Conservation (phyloP, 1,140 invertebrate species). For the Neuroterus valhalla region DNA sequence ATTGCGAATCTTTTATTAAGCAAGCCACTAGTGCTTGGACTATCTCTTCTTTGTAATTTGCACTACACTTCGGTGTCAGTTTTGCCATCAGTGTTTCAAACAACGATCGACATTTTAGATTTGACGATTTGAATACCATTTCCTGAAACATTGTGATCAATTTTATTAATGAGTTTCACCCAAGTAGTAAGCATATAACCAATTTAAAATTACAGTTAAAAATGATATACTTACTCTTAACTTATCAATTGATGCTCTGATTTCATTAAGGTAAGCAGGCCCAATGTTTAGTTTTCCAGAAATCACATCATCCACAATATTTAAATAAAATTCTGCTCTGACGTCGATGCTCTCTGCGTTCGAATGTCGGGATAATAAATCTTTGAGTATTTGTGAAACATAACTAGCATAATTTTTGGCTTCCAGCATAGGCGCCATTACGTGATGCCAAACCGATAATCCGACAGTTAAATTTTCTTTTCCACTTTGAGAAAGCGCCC, state of each 20-base stretch:
- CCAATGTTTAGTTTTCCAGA: slow-evolving; percentile 67
- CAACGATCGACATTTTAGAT: slow-evolving; percentile 64
- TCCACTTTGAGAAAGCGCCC: slow-evolving; percentile 87
- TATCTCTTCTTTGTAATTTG: slow-evolving; percentile 69
- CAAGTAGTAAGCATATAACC: slow-evolving; percentile 15
- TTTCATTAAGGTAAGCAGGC: slow-evolving; percentile 53
- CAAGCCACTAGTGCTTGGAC: slow-evolving; percentile 71
- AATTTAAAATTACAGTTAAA: slow-evolving; percentile 7
- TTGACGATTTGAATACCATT: slow-evolving; percentile 68
- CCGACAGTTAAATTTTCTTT: slow-evolving; percentile 81
- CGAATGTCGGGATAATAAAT: slow-evolving; percentile 72
- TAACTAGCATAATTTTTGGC: slow-evolving; percentile 83
- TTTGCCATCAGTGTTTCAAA: slow-evolving; percentile 73
- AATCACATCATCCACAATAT: slow-evolving; percentile 67
- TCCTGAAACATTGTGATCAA: slow-evolving; percentile 52
- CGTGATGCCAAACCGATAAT: slow-evolving; percentile 87
- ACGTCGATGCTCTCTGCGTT: slow-evolving; percentile 67
- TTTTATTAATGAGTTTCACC: background rate
- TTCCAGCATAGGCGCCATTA: slow-evolving; percentile 86
- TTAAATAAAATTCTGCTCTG: slow-evolving; percentile 69
- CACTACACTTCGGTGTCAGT: slow-evolving; percentile 64
- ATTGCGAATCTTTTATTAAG: slow-evolving; percentile 72
- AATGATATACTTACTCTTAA: slow-evolving; percentile 66
- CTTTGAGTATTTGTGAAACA: slow-evolving; percentile 81
- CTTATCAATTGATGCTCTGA: slow-evolving; percentile 65